These are phyloP conservation scores for Galendromus occidentalis DNA, from an alignment of 1,140 invertebrate species.

Conservation along the genomic window DNA sequence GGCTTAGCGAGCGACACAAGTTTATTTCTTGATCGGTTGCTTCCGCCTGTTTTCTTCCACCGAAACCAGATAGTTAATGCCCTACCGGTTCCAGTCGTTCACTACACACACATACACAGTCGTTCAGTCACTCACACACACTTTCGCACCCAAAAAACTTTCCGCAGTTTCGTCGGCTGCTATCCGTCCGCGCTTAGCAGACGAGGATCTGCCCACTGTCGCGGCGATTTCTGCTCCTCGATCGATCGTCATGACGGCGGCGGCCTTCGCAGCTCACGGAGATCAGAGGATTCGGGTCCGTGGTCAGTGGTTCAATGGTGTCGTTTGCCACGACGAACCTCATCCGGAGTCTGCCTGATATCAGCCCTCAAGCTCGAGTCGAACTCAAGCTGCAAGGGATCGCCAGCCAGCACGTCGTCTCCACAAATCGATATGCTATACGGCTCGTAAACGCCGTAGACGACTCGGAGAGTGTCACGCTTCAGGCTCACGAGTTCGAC, in stretches of 20 bases:
- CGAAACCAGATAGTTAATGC: no score
- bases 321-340: background rate
- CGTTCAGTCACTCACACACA: no score
- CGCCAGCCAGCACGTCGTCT: background rate
- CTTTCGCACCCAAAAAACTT: no score
- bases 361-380: background rate
- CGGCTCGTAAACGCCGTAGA: background rate
- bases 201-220: background rate
- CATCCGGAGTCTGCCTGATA: background rate
- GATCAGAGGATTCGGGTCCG: background rate
- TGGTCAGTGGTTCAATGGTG: background rate
- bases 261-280: background rate
- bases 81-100: no score
- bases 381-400: background rate
- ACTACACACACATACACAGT: no score
- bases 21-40: no score
- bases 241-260: background rate
- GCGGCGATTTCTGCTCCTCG: background rate
- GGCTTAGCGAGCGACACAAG: no score
- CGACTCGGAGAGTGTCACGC: background rate
- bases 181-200: no score
- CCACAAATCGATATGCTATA: background rate
- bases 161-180: no score
- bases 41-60: no score
- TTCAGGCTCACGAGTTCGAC: background rate